A percentile compares a stretch with the other conserved stretches of the same genome.
phyloP scores from a whole-genome alignment of 2,888 invertebrate species.

The Metacarcinus magister region DNA sequence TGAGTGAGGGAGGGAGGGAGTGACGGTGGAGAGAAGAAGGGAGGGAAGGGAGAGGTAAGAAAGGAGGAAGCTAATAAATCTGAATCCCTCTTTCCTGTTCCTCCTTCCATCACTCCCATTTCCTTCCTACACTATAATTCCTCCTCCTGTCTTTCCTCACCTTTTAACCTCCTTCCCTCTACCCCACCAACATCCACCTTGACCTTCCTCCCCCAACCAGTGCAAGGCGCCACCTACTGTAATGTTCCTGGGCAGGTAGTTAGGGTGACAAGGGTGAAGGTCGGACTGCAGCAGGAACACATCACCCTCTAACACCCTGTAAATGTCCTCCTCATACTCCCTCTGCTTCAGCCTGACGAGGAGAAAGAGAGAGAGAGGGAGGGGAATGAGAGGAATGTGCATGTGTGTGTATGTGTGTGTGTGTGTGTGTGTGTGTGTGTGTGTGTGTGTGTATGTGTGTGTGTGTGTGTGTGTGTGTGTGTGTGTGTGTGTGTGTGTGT shows the following conservation, averaged over 20 bases:
- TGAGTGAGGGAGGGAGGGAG: no score
- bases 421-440: background rate
- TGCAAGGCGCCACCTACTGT: slow-evolving; percentile 60
- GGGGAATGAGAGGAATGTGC: background rate
- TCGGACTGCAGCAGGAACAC: slow-evolving; percentile 59
- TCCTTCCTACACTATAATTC: background rate
- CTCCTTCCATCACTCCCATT: background rate
- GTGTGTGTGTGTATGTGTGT: no score
- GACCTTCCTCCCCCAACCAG: background rate
- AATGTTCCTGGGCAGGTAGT: slow-evolving; percentile 70
- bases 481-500: no score
- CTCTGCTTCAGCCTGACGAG: slow-evolving; percentile 28
- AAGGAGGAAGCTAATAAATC: background rate
- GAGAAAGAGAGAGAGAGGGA: background rate
- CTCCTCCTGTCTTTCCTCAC: background rate
- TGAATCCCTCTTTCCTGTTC: background rate
- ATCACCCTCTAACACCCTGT: slow-evolving; percentile 62
- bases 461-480: no score
- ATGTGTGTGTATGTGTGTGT: no score
- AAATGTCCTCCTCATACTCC: slow-evolving; percentile 72
- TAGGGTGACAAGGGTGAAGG: slow-evolving; percentile 69
- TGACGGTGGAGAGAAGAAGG: no score
- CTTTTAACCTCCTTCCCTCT: background rate
- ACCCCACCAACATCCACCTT: background rate
- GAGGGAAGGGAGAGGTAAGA: no score